Conservation (phyloP, 2,888 invertebrate species). For the Heterodera filipjevi region DNA sequence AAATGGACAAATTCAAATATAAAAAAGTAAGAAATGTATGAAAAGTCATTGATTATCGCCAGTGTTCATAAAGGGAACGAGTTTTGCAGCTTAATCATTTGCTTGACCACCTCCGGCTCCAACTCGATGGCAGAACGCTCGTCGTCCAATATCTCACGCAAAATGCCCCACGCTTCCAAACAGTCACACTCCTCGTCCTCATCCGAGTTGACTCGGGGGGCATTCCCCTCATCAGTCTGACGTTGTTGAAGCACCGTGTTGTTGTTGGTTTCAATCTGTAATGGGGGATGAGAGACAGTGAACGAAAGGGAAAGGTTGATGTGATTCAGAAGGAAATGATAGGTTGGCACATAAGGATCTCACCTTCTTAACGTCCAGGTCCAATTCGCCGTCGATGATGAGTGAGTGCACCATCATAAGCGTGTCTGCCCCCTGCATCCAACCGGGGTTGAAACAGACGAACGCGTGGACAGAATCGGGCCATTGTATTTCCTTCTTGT, state of each 20-base stretch:
- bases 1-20: no score
- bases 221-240: background rate
- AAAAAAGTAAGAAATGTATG: no score
- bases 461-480: background rate
- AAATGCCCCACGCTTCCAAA: background rate
- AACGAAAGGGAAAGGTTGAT: no score
- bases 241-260: background rate
- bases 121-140: background rate
- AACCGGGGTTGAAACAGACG: background rate
- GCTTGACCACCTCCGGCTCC: background rate
- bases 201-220: background rate
- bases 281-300: background rate
- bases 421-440: background rate
- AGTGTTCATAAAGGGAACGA: background rate
- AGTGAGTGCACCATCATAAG: background rate
- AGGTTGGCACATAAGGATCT: background rate
- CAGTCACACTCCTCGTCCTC: background rate
- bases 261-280: background rate
- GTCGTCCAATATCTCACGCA: background rate
- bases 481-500: background rate
- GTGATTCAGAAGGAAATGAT: no score
- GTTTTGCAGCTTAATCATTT: background rate
- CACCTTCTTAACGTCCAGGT: background rate
- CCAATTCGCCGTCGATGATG: background rate
- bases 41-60: background rate